phyloP scores from a whole-genome alignment of 2,797 vertebrate species.

The Apogon talboti region DNA sequence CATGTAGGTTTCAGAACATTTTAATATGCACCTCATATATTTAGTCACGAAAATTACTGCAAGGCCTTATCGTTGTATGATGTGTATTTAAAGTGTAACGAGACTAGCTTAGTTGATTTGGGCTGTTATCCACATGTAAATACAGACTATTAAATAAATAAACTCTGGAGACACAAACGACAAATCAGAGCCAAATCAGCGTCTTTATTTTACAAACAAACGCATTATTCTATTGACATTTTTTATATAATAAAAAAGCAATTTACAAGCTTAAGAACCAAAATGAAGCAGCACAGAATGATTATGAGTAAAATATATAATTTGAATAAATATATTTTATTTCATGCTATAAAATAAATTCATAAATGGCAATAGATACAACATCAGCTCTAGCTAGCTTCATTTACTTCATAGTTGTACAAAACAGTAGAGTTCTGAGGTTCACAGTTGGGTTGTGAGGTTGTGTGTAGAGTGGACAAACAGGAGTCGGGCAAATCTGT shows the following conservation, averaged over 20 bases:
- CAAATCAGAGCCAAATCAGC: constrained; percentile 91
- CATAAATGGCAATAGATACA: constrained; percentile 98
- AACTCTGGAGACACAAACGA: constrained; percentile 52
- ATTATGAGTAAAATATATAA: constrained; percentile 99
- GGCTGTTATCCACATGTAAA: neutral
- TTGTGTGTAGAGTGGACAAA: constrained; percentile 87
- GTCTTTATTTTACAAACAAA: constrained; percentile 99
- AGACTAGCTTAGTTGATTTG: neutral
- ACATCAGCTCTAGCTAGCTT: constrained; percentile 99
- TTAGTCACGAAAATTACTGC: too few relatives aligned
- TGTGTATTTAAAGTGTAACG: too few relatives aligned
- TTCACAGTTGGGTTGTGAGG: constrained; percentile 95
- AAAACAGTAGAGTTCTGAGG: constrained; percentile 99
- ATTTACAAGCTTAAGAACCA: constrained; percentile 99
- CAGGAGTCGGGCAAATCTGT: constrained; percentile 65
- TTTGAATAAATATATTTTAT: constrained; percentile 99
- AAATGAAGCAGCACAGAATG: constrained; percentile 92
- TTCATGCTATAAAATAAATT: constrained; percentile 99
- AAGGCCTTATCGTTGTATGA: too few relatives aligned
- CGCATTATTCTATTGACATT: constrained; percentile 95
- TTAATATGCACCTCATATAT: neutral
- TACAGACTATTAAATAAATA: neutral
- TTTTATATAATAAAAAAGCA: constrained; percentile 98
- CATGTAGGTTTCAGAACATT: constrained; percentile 1
- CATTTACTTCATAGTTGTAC: constrained; percentile 96